Percentiles rank a stretch among this genome's conserved stretches.
Evolutionary conservation across 2,888 invertebrate species (phyloP).

Genomic region (Eupithecia exiguata): DNA sequence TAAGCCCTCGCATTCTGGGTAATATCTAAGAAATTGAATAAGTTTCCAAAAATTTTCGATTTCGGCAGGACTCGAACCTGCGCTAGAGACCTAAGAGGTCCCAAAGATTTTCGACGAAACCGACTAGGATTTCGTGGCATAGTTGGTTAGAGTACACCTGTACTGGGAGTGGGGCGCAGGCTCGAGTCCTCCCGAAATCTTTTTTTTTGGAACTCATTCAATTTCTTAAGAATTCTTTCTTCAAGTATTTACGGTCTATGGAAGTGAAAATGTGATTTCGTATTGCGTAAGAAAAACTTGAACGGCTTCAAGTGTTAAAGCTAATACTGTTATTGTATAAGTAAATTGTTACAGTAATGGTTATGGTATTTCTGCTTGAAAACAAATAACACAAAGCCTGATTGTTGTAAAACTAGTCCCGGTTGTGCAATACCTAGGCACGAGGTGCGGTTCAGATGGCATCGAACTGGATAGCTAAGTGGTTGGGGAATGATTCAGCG

Average conservation of each 20-base stretch:
- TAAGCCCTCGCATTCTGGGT: too few relatives aligned
- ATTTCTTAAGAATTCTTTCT: too few relatives aligned
- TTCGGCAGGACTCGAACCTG: too few relatives aligned
- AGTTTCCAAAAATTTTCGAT: too few relatives aligned
- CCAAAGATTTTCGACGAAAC: too few relatives aligned
- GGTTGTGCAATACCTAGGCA: constrained; percentile 28
- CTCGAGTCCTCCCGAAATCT: too few relatives aligned
- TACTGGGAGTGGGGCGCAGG: too few relatives aligned
- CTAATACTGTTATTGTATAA: constrained; percentile 19
- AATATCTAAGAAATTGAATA: too few relatives aligned
- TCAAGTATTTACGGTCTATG: constrained; percentile 20
- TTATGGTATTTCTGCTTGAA: constrained; percentile 15
- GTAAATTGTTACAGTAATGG: constrained; percentile 21
- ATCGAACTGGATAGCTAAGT: constrained; percentile 42
- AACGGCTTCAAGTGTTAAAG: constrained; percentile 45
- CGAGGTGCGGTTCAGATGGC: constrained; percentile 38
- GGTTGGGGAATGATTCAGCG: constrained; percentile 57
- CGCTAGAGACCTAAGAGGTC: too few relatives aligned
- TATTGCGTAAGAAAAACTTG: constrained; percentile 45
- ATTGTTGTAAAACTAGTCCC: constrained; percentile 47
- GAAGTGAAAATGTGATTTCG: constrained; percentile 32
- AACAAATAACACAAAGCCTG: constrained; percentile 33
- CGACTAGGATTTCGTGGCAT: too few relatives aligned
- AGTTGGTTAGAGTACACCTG: too few relatives aligned
- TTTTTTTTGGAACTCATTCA: too few relatives aligned